A percentile compares a stretch with the other conserved stretches of the same genome.
These are phyloP conservation scores for Episyrphus balteatus DNA, from an alignment of 1,140 invertebrate species.

Conservation along the genomic window DNA sequence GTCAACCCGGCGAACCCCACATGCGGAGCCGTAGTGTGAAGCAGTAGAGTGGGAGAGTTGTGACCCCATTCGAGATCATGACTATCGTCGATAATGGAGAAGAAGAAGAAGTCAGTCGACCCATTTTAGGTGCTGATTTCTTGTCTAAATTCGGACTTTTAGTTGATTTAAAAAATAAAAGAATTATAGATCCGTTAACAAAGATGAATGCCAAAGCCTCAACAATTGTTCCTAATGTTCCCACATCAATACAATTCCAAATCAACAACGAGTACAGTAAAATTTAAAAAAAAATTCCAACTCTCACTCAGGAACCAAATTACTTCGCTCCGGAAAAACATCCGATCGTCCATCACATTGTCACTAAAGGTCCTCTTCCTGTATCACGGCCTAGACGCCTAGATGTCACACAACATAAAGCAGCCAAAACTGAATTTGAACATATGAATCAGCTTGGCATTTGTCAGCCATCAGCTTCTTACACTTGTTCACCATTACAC, in stretches of 20 bases:
- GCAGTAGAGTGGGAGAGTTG: too few species aligned
- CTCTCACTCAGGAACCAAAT: conserved; percentile 17
- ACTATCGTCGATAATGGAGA: too few species aligned
- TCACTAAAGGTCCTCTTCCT: conserved; percentile 21
- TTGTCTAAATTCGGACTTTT: conserved; percentile 22
- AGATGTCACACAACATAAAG: conserved; percentile 19
- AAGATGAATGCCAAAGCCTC: not conserved
- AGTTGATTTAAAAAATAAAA: conserved; percentile 20
- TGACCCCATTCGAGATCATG: too few species aligned
- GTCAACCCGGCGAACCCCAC: too few species aligned
- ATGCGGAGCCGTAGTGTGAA: too few species aligned
- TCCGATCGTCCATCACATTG: conserved; percentile 6
- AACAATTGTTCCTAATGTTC: not conserved
- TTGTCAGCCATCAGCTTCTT: conserved; percentile 25
- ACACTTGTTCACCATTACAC: conserved; percentile 38
- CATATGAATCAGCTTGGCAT: conserved; percentile 15
- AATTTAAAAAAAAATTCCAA: conserved; percentile 12
- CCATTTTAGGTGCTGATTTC: conserved; percentile 37
- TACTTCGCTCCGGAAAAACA: not conserved
- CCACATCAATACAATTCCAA: not conserved
- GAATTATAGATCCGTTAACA: conserved; percentile 21
- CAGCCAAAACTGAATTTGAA: conserved; percentile 15
- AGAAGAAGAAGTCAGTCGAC: conserved; percentile 22
- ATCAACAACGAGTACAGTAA: conserved; percentile 1
- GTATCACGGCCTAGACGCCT: conserved; percentile 23